Base-by-base conservation (phyloP, 2,888 invertebrate species). In the Theretra japonica region DNA sequence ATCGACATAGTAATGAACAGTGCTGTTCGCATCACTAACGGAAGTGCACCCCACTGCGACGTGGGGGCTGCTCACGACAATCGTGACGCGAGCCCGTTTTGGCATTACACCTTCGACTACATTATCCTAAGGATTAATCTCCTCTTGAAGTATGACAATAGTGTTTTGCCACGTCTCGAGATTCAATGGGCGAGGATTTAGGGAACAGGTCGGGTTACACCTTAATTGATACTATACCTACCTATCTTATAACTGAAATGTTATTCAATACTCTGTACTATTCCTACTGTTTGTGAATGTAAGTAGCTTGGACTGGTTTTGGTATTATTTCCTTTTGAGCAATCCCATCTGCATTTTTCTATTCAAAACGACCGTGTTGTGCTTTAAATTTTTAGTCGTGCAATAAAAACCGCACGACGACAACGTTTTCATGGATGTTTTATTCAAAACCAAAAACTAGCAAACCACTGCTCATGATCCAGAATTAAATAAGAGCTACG, bases 31-130 rank as follows among this genome's bases (percentile, higher is more conserved):
- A 6, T 69, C 75, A 58, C 73, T 78, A 75, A 59, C 70, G 70
- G 69, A 77, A 78, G 75, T 80, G 73, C 76, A 78, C 75, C 72
- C 69, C 59, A 33, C 59, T 72, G 70, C 70, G 72, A 70, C 72
- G 53, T n/a, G n/a, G 50, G 70, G 70, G 70, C 75, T 79, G 79
- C 79, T 81, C 76, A 79, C 73, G 74, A 78, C 78, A 82, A 76
- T 81, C 75, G 75, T 73, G 77, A 70, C 75, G 74, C 73, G 75
- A 75, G 72, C 75, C 69, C 69, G 74, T 75, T 73, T 75, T 75
- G 74, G 72, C 73, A 74, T 80, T 76, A 77, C 77, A 74, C 72
- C 74, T 72, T 70, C 70, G 75, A 73, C 71, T 75, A 76, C 70
- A 72, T 77, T 76, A 76, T 79, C 72, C 75, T 73, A 70, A 30